Evolutionary conservation across 2,113 vertebrate genomes (phyloP), one percentile per base, ranked within the genome.

Genomic region (Rhinopithecus roxellana): DNA sequence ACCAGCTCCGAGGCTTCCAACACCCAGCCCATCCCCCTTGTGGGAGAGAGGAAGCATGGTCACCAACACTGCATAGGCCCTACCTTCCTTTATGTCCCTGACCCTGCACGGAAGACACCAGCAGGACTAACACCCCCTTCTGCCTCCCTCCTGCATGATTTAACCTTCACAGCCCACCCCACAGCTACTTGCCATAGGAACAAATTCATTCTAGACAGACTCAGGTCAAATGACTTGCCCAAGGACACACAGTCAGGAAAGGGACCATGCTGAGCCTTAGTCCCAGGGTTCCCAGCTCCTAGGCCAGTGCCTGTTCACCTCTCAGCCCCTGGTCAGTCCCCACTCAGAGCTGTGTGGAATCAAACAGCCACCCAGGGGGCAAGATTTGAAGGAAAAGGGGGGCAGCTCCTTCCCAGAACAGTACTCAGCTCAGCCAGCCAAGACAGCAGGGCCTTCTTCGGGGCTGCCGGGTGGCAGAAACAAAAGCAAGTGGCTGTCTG

Each of bases 1-100:
- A 83, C 98, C 99, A 0, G 98, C 98, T 99, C 99, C 86, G 99
- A 99, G 0, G 99, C 99, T 98, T 99, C 99, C 77, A 99, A 99
- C 89, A 99, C 99, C 1, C 99, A 99, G 98, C 98, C 98, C 6
- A 95, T 98, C 93, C 98, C 98, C 97, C 98, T 99, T 98, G 97
- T 97, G 94, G 20, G 30, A 5, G 38, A 57, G 77, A 23, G 57
- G 0, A 45, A 80, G 6, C 89, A 52, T 2, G 25, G 23, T 52
- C 43, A 32, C 86, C 78, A n/a, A 11, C 8, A 25, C 23, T 70
- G 17, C 81, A 16, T 1, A 77, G 81, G 40, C 9, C 45, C 74
- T 0, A 0, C 22, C 17, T 23, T 35, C 43, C 40, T 48, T 25
- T 6, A 48, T 12, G n/a, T n/a, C 55, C 23, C 14, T 27, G 5